Evolutionary conservation across 1,140 invertebrate genomes (phyloP), one percentile per base, ranked within the genome.

Genomic region (Tetraneura akinire): DNA sequence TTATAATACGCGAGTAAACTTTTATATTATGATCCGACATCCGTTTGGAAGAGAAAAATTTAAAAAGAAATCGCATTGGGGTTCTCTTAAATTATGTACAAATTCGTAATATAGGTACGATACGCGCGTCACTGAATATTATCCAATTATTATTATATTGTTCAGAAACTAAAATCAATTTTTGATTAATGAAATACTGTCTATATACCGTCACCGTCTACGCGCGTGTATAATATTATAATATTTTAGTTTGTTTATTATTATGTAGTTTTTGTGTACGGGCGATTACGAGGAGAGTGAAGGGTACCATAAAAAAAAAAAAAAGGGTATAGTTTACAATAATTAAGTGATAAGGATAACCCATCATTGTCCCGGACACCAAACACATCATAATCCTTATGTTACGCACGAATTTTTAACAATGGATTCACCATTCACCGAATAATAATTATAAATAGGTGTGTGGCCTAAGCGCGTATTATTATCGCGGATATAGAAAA

Each of bases 331-430:
- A 11, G 37, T 47, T 68, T 47, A 3, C 21, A 21, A 68, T 68
- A 68, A 68, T 68, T 68, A 68, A 68, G 66, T 45, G 66, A 68
- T 68, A 47, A 68, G 21, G 66, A 68, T 68, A 47, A 68, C 23
- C 21, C 14, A 42, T 68, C 37, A 42, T 68, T 42, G 16, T 47
- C n/a, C 14, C 42, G 66, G 16, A 68, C 66, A 21, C 23, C 21
- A 68, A 37, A 37, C 8, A 37, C 3, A 37, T 37, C 3, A 37
- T 68, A 68, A 68, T 68, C 66, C 14, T 1, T 42, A 21, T 37
- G 66, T 68, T 68, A 68, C 66, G 66, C 66, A 68, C 66, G 66
- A 68, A 37, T 68, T 68, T 62, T 68, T 47, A 68, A 68, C 66
- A 68, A 68, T 68, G 16, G 66, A 14, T 47, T 8, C n/a, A n/a